A percentile compares a stretch with the other conserved stretches of the same genome.
Conservation (phyloP, 30 jellyfish, hydroid and myxozoan genomes). For the Nemopilema nomurai region DNA sequence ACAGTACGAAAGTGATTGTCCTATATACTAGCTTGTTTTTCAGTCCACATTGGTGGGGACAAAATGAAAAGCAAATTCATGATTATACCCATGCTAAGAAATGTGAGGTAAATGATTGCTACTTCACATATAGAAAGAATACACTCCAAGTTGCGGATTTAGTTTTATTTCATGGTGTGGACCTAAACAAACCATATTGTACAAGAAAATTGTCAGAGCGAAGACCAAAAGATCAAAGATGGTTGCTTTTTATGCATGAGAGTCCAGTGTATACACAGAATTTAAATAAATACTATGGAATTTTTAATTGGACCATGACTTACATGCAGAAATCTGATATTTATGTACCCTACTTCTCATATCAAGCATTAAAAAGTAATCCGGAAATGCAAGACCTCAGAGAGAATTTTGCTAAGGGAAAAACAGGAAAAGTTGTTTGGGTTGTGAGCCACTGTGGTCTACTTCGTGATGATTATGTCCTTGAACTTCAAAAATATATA, state of each 20-base stretch:
- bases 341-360: slow-evolving; percentile 81
- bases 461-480: slow-evolving; percentile 81
- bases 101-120: slow-evolving; percentile 72
- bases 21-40: slow-evolving; percentile 83
- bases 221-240: slow-evolving; percentile 73
- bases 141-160: slow-evolving; percentile 73
- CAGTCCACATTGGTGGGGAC: slow-evolving; percentile 83
- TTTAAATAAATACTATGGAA: slow-evolving; percentile 56
- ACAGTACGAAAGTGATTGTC: slow-evolving; percentile 56
- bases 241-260: slow-evolving; percentile 96
- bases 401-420: slow-evolving; percentile 72
- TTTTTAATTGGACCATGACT: slow-evolving; percentile 97
- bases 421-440: slow-evolving; percentile 81
- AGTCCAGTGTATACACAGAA: slow-evolving; percentile 77
- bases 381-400: slow-evolving; percentile 19
- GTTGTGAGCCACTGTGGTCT: slow-evolving; percentile 96
- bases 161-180: slow-evolving; percentile 95
- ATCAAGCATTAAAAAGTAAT: neutral
- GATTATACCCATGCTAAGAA: slow-evolving; percentile 65
- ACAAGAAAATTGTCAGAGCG: slow-evolving; percentile 34
- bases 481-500: slow-evolving; percentile 76
- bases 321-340: slow-evolving; percentile 85
- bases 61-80: slow-evolving; percentile 27
- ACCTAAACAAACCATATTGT: slow-evolving; percentile 70
- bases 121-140: slow-evolving; percentile 75